phyloP scores from a whole-genome alignment of 2,113 vertebrate species.

The Emydocephalus ijimae region DNA sequence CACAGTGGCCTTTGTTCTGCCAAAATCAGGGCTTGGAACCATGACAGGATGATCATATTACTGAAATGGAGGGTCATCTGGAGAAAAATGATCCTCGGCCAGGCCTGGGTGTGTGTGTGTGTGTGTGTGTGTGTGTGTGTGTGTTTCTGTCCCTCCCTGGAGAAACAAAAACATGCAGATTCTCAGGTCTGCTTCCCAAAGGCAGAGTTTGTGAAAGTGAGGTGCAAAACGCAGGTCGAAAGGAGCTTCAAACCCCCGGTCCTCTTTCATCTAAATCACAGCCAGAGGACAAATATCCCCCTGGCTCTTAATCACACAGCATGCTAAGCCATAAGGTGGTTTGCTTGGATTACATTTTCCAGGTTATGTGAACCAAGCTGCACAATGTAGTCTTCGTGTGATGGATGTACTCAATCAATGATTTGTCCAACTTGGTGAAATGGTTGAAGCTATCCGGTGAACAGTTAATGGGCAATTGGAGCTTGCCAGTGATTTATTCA shows the following conservation, averaged over 20 bases:
- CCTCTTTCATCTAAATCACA: background rate
- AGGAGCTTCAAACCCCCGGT: fast-evolving
- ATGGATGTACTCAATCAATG: background rate
- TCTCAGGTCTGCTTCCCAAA: background rate
- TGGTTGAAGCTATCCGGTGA: background rate
- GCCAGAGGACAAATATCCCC: fast-evolving
- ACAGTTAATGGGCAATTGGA: background rate
- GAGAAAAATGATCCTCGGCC: constrained; percentile 31
- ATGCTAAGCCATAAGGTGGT: background rate
- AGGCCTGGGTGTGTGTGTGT: too few species aligned
- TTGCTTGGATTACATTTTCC: background rate
- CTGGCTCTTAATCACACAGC: background rate
- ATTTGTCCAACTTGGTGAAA: background rate
- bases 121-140: too few species aligned
- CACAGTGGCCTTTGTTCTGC: constrained; percentile 58
- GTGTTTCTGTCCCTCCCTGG: background rate
- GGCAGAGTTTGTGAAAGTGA: background rate
- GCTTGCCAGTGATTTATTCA: background rate
- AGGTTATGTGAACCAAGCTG: background rate
- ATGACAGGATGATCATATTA: constrained; percentile 66
- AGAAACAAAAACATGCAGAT: background rate
- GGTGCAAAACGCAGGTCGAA: background rate
- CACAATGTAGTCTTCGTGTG: background rate
- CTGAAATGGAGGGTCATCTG: constrained; percentile 26
- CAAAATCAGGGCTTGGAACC: constrained; percentile 53